Base-by-base conservation (phyloP, 2,888 invertebrate species). In the Synanthedon andrenaeformis region DNA sequence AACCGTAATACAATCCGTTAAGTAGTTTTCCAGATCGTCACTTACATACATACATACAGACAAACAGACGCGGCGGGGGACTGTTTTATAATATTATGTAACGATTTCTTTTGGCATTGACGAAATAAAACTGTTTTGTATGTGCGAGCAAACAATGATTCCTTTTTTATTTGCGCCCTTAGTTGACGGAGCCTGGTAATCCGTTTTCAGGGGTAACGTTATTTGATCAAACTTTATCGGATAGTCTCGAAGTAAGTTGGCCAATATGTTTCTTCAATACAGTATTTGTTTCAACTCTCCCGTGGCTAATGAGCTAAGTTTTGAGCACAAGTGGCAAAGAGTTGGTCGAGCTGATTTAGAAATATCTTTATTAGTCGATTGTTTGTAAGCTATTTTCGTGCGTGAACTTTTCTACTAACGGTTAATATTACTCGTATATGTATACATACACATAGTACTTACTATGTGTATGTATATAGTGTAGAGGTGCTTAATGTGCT, bases 201-300 rank as follows among this genome's bases (percentile, higher is more conserved):
- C 45, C 13, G 45, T 45, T 45, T 45, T 45, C 45, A 45, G 45
- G 45, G 45, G 45, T n/a, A 13, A 45, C 45, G 45, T 45, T 45
- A 45, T 45, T 53, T 53, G 41, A 42, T 41, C 14, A 50, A 53
- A 53, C 41, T 53, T 49, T 49, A 19, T 42, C 49, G 42, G 49
- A 41, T 49, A 17, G 28, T 41, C 41, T 41, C 35, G 14, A 45
- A 45, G 45, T 45, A 45, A 42, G 42, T 53, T 49, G 53, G 49
- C 49, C 53, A 49, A 41, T 45, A 45, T 52, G 52, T 53, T 49
- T 53, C 53, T 53, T 50, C 53, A 49, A 53, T 53, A 53, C 49
- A 49, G 45, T 45, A 45, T 35, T 10, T 35, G 35, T 35, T 35
- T 35, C 10, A 8, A 35, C 35, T 35, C 35, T 35, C 10, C 14